Evolutionary conservation across 2,113 vertebrate genomes (phyloP).

Genomic region (Mesoclemmys tuberculata): DNA sequence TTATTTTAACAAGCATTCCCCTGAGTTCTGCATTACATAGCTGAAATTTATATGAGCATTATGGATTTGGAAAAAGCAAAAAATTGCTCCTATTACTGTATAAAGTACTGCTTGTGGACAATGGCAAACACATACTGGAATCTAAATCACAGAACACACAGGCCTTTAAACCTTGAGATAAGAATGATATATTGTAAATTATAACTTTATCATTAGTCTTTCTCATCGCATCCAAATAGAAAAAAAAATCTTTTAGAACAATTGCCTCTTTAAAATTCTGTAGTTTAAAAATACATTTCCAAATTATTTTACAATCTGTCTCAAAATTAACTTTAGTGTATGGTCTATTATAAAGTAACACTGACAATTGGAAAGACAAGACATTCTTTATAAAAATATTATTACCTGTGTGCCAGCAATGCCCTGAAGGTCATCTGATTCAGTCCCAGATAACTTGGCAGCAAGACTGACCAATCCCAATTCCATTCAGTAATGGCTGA

Average conservation of each 20-base stretch:
- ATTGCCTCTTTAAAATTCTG: neutral
- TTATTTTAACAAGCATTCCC: neutral
- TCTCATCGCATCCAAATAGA: neutral
- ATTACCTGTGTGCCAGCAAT: slow-evolving; percentile 93
- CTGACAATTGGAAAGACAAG: neutral
- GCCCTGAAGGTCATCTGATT: slow-evolving; percentile 90
- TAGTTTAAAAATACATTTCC: neutral
- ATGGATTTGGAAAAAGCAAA: neutral
- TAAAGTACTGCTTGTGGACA: neutral
- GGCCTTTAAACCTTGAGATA: neutral
- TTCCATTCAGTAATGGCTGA: slow-evolving; percentile 85
- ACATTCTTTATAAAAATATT: neutral
- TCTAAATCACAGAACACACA: neutral
- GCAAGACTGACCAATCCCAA: slow-evolving; percentile 92
- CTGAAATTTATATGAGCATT: neutral
- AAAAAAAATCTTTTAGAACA: neutral
- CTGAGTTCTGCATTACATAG: neutral
- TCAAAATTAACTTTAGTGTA: neutral
- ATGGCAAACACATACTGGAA: neutral
- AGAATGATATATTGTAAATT: neutral
- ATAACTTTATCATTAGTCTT: neutral
- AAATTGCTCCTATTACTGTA: neutral
- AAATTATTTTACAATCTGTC: neutral
- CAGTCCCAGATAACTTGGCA: slow-evolving; percentile 85
- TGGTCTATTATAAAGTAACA: neutral